phyloP scores from a whole-genome alignment of 2,113 vertebrate species.

The Nothoprocta perdicaria region DNA sequence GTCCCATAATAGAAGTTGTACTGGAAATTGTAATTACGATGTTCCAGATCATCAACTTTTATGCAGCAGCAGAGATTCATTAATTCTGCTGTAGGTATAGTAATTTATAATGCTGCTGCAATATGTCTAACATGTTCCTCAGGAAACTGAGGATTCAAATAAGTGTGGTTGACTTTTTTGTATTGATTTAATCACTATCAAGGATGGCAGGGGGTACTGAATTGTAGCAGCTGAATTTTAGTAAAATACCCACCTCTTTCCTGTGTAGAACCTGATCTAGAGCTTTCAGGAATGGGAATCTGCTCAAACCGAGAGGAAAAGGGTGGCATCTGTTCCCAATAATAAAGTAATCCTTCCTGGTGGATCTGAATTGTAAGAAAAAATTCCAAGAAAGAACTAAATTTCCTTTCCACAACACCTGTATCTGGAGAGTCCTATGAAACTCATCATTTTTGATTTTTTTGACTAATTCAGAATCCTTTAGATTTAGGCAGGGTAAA shows the following conservation, averaged over 20 bases:
- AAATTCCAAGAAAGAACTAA: background rate
- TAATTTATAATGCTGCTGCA: background rate
- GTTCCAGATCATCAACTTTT: background rate
- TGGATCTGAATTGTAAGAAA: background rate
- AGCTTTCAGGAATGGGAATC: background rate
- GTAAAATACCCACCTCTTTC: background rate
- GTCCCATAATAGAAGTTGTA: background rate
- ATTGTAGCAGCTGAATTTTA: background rate
- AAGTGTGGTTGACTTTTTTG: background rate
- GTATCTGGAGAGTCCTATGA: background rate
- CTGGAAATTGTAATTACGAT: background rate
- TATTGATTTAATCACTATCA: background rate
- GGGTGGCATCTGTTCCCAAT: background rate
- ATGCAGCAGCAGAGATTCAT: background rate
- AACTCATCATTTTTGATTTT: background rate
- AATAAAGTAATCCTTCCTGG: background rate
- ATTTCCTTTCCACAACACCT: background rate
- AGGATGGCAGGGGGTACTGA: background rate
- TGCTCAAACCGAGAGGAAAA: background rate
- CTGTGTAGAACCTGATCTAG: background rate
- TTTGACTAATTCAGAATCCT: background rate
- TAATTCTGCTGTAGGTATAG: background rate
- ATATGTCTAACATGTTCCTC: background rate
- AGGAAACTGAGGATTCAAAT: background rate
- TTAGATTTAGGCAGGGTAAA: background rate